phyloP scores from a whole-genome alignment of 2,113 vertebrate species.

The Patagioenas fasciata region DNA sequence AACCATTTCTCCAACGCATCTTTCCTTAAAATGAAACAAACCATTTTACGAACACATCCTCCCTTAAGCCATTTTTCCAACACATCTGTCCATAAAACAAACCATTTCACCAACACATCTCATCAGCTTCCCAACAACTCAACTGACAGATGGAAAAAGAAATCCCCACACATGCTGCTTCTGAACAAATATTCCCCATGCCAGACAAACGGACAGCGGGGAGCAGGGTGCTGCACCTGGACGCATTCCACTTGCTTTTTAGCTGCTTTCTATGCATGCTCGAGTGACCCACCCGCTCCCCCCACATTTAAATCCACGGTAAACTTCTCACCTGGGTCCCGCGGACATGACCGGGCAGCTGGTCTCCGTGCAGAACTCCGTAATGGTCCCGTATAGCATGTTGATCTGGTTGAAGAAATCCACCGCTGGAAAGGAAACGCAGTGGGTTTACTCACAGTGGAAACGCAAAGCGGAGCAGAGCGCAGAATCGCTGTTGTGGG shows the following conservation, averaged over 20 bases:
- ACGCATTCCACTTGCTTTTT: accelerated
- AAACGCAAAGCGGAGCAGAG: accelerated
- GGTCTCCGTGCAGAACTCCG: conserved; percentile 93
- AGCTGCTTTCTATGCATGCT: accelerated
- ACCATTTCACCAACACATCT: background rate
- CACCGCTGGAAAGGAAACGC: conserved; percentile 78
- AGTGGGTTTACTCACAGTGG: background rate
- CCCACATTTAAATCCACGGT: accelerated
- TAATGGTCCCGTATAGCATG: conserved; percentile 96
- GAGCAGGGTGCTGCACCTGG: background rate
- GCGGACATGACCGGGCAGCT: conserved; percentile 96
- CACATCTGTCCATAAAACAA: background rate
- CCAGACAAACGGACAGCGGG: accelerated
- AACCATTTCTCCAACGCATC: too few relatives aligned
- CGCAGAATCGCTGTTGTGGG: accelerated
- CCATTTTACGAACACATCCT: too few relatives aligned
- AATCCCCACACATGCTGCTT: accelerated
- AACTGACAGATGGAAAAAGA: accelerated
- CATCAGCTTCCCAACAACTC: background rate
- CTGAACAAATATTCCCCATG: accelerated
- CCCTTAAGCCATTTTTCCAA: too few relatives aligned
- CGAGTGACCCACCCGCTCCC: accelerated
- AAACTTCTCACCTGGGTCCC: conserved; percentile 83
- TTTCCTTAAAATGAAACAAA: background rate
- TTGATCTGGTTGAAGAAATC: conserved; percentile 99